Conservation (phyloP, 2,888 invertebrate species). For the Ptychoptera albimana region DNA sequence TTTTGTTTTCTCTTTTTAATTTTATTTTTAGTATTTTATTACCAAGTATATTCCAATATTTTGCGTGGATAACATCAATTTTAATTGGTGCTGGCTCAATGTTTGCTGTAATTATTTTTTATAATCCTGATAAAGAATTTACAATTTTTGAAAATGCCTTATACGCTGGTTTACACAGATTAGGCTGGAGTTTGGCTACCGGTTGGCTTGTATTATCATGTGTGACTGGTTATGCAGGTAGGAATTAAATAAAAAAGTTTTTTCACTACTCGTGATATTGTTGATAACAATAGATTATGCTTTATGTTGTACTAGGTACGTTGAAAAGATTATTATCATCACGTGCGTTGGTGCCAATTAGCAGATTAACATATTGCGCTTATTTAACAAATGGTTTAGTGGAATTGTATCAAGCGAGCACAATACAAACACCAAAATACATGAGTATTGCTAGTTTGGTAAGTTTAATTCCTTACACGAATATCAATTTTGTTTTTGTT, state of each 20-base stretch:
- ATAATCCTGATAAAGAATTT: slow-evolving; percentile 41
- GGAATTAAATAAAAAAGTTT: no score
- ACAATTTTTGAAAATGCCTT: slow-evolving; percentile 42
- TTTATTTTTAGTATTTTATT: background rate
- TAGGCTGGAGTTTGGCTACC: slow-evolving; percentile 50
- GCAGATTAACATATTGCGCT: slow-evolving; percentile 54
- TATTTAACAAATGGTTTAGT: slow-evolving; percentile 56
- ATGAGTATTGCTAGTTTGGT: slow-evolving; percentile 47
- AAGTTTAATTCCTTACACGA: slow-evolving; percentile 13
- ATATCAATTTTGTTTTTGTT: background rate
- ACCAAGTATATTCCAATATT: background rate
- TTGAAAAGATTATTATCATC: slow-evolving; percentile 16
- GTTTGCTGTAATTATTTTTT: slow-evolving; percentile 46
- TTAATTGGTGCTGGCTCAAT: slow-evolving; percentile 38
- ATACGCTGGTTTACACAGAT: slow-evolving; percentile 47
- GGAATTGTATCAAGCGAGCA: slow-evolving; percentile 46
- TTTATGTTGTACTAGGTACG: slow-evolving; percentile 18
- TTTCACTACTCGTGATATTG: no score
- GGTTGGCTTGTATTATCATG: slow-evolving; percentile 53
- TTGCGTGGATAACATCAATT: slow-evolving; percentile 16
- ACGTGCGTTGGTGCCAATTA: slow-evolving; percentile 42
- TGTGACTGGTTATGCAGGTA: slow-evolving; percentile 43
- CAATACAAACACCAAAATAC: slow-evolving; percentile 40
- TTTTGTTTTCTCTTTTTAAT: no score
- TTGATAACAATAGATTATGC: no score